Evolutionary conservation across 2,888 invertebrate species (phyloP).

Genomic region (Allacma fusca): DNA sequence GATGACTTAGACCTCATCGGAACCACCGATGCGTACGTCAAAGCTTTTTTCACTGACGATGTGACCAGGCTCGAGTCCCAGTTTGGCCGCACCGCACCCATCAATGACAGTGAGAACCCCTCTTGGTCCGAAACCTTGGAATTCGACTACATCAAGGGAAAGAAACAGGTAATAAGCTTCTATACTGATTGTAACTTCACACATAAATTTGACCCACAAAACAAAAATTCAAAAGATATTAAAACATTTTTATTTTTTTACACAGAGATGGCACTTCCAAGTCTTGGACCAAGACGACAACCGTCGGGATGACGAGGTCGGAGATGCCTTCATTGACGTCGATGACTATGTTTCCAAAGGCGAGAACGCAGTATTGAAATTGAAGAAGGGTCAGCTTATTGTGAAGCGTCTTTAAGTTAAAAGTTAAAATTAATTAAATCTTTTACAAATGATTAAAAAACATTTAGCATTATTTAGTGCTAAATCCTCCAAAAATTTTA

Average conservation of each 20-base stretch:
- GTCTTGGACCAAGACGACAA: constrained; percentile 59
- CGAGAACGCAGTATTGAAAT: constrained; percentile 49
- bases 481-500: too few relatives aligned
- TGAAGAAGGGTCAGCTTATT: constrained; percentile 56
- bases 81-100: constrained; percentile 52
- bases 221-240: background rate
- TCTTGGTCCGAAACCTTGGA: constrained; percentile 55
- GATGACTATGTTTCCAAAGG: constrained; percentile 54
- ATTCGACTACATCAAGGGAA: constrained; percentile 51
- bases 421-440: background rate
- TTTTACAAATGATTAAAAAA: too few relatives aligned
- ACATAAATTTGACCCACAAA: constrained; percentile 1
- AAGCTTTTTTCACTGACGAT: constrained; percentile 50
- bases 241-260: constrained; percentile 12
- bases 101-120: constrained; percentile 57
- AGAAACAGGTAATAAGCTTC: constrained; percentile 53
- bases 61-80: constrained; percentile 48
- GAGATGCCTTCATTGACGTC: constrained; percentile 56
- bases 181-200: background rate
- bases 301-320: constrained; percentile 58
- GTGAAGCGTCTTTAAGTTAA: constrained; percentile 33
- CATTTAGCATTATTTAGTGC: too few relatives aligned
- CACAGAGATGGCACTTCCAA: constrained; percentile 57
- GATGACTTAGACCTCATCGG: constrained; percentile 52
- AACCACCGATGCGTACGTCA: constrained; percentile 55